Evolutionary conservation across 2,888 invertebrate genomes (phyloP).

Genomic region (Lymantria monacha): DNA sequence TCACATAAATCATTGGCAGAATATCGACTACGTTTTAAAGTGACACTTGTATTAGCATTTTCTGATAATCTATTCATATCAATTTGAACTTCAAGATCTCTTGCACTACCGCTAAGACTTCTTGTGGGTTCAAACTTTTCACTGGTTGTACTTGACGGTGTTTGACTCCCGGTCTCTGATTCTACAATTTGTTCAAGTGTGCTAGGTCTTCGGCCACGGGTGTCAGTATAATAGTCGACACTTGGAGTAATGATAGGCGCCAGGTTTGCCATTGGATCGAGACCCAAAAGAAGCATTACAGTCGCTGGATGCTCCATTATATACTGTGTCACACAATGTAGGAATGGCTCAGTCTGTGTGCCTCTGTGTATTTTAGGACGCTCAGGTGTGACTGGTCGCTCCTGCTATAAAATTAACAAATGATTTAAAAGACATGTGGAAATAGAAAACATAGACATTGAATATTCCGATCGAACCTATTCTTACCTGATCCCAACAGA

Average conservation of each 20-base stretch:
- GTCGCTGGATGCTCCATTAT: slow-evolving; percentile 88
- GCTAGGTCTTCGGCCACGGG: slow-evolving; percentile 64
- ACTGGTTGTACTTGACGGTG: slow-evolving; percentile 69
- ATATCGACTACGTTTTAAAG: slow-evolving; percentile 81
- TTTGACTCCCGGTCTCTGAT: slow-evolving; percentile 70
- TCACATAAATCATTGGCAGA: slow-evolving; percentile 87
- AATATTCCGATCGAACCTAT: neutral
- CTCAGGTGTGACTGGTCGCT: slow-evolving; percentile 67
- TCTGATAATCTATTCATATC: slow-evolving; percentile 65
- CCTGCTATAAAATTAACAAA: slow-evolving; percentile 56
- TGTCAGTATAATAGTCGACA: slow-evolving; percentile 69
- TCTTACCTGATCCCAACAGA: slow-evolving; percentile 86
- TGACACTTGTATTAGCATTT: slow-evolving; percentile 47
- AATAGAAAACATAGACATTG: neutral
- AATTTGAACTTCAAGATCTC: slow-evolving; percentile 51
- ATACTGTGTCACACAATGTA: slow-evolving; percentile 83
- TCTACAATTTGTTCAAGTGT: slow-evolving; percentile 73
- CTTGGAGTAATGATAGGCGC: slow-evolving; percentile 65
- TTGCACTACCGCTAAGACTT: slow-evolving; percentile 61
- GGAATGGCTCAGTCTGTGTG: slow-evolving; percentile 85
- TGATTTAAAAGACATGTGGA: neutral
- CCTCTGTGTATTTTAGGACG: slow-evolving; percentile 62
- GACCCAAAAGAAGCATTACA: slow-evolving; percentile 87
- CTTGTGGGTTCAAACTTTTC: slow-evolving; percentile 57
- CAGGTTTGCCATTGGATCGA: slow-evolving; percentile 83